Conservation (phyloP, 1,140 invertebrate species). For the Andricus grossulariae region DNA sequence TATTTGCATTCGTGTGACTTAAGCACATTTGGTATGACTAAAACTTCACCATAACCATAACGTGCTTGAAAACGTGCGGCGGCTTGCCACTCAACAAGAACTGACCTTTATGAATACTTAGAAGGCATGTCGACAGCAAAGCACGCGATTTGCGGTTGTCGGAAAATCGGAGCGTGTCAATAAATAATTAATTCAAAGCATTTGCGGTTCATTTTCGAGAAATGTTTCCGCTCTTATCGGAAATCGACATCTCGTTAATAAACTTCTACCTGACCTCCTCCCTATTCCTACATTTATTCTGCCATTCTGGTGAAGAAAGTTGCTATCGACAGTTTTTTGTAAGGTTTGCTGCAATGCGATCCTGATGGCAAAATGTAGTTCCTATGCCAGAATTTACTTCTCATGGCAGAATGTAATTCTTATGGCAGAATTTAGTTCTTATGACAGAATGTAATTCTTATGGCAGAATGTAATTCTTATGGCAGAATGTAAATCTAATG, state of each 20-base stretch:
- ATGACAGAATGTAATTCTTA: too few species aligned
- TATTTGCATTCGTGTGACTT: background rate
- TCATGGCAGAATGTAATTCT: too few species aligned
- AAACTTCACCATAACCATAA: constrained; percentile 11
- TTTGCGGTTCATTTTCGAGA: constrained; percentile 27
- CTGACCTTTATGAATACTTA: constrained; percentile 31
- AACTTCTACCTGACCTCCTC: too few species aligned
- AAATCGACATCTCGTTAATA: background rate
- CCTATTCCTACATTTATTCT: background rate
- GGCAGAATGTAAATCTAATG: too few species aligned
- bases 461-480: too few species aligned
- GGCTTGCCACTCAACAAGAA: constrained; percentile 28
- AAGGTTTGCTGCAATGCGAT: too few species aligned
- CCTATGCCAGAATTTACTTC: too few species aligned
- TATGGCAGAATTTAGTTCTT: too few species aligned
- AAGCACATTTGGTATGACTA: background rate
- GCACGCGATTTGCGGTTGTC: constrained; percentile 27
- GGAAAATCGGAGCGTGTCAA: constrained; percentile 30
- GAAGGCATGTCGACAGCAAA: background rate
- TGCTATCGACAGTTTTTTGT: too few species aligned
- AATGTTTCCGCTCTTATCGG: constrained; percentile 22
- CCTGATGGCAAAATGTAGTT: too few species aligned
- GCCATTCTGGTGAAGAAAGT: constrained; percentile 23
- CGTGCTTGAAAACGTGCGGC: constrained; percentile 8
- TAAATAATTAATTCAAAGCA: constrained; percentile 26